phyloP scores from a whole-genome alignment of 2,888 invertebrate genomes.

The Drosophila atripex region DNA sequence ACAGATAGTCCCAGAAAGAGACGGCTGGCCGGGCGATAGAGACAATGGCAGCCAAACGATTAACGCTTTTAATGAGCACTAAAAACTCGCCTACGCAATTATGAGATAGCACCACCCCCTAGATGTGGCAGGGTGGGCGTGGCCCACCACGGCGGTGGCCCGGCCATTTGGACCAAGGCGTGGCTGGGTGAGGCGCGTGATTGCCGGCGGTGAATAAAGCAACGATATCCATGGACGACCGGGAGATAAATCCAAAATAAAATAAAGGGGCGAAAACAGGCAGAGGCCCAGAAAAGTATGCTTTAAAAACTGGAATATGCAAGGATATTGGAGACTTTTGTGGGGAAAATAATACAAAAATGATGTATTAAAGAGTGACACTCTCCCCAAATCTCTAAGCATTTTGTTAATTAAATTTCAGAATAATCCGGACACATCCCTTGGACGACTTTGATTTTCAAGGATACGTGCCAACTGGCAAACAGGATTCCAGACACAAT shows the following conservation, averaged over 20 bases:
- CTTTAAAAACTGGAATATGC: not conserved
- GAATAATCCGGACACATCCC: not conserved
- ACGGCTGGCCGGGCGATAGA: not conserved
- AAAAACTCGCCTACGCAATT: slow-evolving; percentile 76
- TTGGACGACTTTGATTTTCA: slow-evolving; percentile 13
- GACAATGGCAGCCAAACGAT: slow-evolving; percentile 52
- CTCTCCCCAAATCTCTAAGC: not conserved
- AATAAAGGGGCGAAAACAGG: not conserved
- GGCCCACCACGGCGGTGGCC: too few species aligned
- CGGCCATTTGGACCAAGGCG: slow-evolving; percentile 10
- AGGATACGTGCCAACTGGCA: slow-evolving; percentile 27
- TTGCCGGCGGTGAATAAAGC: slow-evolving; percentile 48
- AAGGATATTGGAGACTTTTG: not conserved
- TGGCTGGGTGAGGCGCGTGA: slow-evolving; percentile 48
- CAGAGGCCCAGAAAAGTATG: not conserved
- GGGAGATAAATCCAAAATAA: slow-evolving; percentile 6
- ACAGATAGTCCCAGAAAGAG: not conserved
- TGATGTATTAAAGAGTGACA: not conserved
- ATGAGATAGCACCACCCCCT: slow-evolving; percentile 59
- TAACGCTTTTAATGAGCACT: slow-evolving; percentile 77
- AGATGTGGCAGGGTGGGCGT: not conserved
- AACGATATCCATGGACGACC: slow-evolving; percentile 33
- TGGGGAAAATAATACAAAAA: not conserved
- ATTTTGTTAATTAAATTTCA: slow-evolving; percentile 2
- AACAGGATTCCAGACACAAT: slow-evolving; percentile 10